A percentile compares a stretch with the other conserved stretches of the same genome.
phyloP scores from a whole-genome alignment of 23 tunicate species.

The Styela plicata region DNA sequence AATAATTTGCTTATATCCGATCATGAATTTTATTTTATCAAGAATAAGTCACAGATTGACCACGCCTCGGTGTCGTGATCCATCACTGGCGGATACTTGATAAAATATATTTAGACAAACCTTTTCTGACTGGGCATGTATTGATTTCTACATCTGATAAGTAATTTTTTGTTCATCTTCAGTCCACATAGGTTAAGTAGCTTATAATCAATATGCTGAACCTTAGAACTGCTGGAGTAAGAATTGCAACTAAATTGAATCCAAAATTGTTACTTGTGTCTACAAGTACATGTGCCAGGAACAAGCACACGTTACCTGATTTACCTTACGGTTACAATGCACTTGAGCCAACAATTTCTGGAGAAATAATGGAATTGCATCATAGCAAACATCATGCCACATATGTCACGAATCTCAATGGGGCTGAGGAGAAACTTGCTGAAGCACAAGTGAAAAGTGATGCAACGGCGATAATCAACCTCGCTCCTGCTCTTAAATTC shows the following conservation, averaged over 20 bases:
- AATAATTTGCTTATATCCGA: no score
- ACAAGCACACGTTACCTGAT: conserved; percentile 82
- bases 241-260: neutral
- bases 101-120: no score
- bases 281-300: neutral
- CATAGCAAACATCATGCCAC: conserved; percentile 92
- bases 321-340: conserved; percentile 94
- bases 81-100: no score
- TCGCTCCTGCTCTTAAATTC: conserved; percentile 84
- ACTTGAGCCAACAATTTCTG: conserved; percentile 87
- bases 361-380: conserved; percentile 90
- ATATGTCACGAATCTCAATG: conserved; percentile 91
- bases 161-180: no score
- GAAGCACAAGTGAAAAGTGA: conserved; percentile 81
- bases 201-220: neutral
- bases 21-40: no score
- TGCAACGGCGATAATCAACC: conserved; percentile 61
- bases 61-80: no score
- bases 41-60: no score
- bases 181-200: no score
- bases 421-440: conserved; percentile 82
- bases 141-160: no score
- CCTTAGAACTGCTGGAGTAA: neutral
- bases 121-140: no score
- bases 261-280: neutral